Evolutionary conservation across 2,888 invertebrate genomes (phyloP).

Genomic region (Tetrapedia diversipes): DNA sequence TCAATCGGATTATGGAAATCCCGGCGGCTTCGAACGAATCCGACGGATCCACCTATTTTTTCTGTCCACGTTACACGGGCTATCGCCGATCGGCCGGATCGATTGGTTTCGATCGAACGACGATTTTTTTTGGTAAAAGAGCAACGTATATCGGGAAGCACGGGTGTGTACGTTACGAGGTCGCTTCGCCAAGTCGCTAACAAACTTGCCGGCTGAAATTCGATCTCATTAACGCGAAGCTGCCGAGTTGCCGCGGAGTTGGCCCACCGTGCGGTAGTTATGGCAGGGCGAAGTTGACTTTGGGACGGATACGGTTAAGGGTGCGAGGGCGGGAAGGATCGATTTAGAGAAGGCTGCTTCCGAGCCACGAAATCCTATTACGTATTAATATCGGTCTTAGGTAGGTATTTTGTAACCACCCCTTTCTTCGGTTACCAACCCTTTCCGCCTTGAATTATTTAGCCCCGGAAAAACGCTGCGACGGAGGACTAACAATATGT

Average conservation of each 20-base stretch:
- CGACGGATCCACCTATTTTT: neutral
- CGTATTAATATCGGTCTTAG: conserved; percentile 45
- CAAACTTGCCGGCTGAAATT: conserved; percentile 58
- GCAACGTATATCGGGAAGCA: neutral
- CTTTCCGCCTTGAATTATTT: neutral
- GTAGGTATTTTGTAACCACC: conserved; percentile 25
- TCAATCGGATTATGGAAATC: conserved; percentile 33
- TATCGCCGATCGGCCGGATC: neutral
- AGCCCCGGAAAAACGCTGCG: neutral
- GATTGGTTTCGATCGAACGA: conserved; percentile 3
- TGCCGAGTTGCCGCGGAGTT: conserved; percentile 52
- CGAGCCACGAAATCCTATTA: conserved; percentile 53
- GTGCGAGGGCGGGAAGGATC: conserved; percentile 29
- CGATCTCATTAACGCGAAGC: conserved; percentile 61
- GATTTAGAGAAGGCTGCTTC: conserved; percentile 34
- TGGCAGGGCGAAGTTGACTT: conserved; percentile 53
- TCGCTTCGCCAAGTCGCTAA: conserved; percentile 42
- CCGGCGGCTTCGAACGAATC: conserved; percentile 14
- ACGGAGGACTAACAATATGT: too few species aligned
- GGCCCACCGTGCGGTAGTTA: conserved; percentile 45
- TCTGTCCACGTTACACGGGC: neutral
- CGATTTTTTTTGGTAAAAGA: neutral
- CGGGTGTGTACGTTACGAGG: too few species aligned
- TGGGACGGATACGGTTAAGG: conserved; percentile 49
- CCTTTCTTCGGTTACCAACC: conserved; percentile 4